phyloP scores from a whole-genome alignment of 2,888 invertebrate species.

The Dyspetes luteomarginatus region DNA sequence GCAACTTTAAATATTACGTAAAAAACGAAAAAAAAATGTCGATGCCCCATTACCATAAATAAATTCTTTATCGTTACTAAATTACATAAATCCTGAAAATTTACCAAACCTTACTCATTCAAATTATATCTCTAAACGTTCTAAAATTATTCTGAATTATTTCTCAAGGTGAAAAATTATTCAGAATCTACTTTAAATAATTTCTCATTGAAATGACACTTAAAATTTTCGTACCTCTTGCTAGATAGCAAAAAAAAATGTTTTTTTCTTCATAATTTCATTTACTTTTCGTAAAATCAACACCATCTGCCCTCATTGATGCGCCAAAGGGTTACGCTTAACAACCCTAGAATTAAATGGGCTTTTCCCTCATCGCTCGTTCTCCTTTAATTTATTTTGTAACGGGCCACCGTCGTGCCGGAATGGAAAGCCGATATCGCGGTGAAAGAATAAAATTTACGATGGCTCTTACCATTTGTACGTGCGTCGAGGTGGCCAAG shows the following conservation, averaged over 20 bases:
- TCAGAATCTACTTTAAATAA: not conserved
- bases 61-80: too few relatives aligned
- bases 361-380: constrained; percentile 35
- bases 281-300: not conserved
- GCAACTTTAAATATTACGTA: too few relatives aligned
- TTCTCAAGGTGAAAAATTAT: too few relatives aligned
- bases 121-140: too few relatives aligned
- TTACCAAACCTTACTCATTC: too few relatives aligned
- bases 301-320: constrained; percentile 29
- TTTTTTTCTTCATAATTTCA: not conserved
- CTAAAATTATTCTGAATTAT: too few relatives aligned
- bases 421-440: constrained; percentile 72
- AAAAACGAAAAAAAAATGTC: too few relatives aligned
- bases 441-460: constrained; percentile 72
- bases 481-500: constrained; percentile 52
- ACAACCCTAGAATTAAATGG: constrained; percentile 2
- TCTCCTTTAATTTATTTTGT: constrained; percentile 62
- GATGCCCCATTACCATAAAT: too few relatives aligned
- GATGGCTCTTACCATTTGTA: constrained; percentile 65
- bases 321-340: constrained; percentile 37
- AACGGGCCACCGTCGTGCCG: constrained; percentile 58
- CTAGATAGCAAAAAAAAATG: not conserved
- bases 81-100: too few relatives aligned
- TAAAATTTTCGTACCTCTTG: not conserved
- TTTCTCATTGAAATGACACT: not conserved